These are phyloP conservation scores for Chrysocyon brachyurus DNA, from an alignment of 2,797 vertebrate genomes.

Conservation along the genomic window DNA sequence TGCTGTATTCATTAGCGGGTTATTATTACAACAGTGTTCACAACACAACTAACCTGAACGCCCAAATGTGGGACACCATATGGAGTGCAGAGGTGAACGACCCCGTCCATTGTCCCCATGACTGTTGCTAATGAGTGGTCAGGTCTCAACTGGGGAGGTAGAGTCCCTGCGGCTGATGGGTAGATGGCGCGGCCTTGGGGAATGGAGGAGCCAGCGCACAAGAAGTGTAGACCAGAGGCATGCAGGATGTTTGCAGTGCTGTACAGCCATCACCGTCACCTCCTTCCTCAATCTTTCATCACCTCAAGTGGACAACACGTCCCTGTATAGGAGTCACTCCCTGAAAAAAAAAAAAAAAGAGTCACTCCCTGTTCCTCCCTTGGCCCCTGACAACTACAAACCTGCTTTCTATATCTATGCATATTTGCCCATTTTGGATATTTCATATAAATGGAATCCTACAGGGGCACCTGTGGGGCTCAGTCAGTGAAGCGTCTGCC, in stretches of 20 bases:
- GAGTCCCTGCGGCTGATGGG: accelerated
- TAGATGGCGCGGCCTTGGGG: accelerated
- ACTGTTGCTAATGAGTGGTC: accelerated
- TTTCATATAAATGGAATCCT: neutral
- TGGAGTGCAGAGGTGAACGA: accelerated
- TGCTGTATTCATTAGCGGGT: neutral
- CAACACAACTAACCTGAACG: accelerated
- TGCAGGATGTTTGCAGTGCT: accelerated
- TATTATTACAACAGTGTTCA: accelerated
- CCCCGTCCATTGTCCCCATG: accelerated
- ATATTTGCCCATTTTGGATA: neutral
- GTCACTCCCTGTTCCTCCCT: accelerated
- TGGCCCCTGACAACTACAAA: neutral
- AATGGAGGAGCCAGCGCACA: accelerated
- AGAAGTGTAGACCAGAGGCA: accelerated
- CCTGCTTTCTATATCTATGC: too few relatives aligned
- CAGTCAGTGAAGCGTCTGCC: too few relatives aligned
- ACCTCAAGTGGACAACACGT: neutral
- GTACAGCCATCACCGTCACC: too few relatives aligned
- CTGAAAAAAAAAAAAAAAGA: too few relatives aligned
- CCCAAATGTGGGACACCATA: accelerated
- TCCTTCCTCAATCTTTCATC: neutral
- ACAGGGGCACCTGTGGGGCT: too few relatives aligned
- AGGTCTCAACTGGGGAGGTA: neutral
- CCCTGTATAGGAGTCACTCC: accelerated